Evolutionary conservation across 1,140 invertebrate genomes (phyloP).

Genomic region (Lordiphosa stackelbergi): DNA sequence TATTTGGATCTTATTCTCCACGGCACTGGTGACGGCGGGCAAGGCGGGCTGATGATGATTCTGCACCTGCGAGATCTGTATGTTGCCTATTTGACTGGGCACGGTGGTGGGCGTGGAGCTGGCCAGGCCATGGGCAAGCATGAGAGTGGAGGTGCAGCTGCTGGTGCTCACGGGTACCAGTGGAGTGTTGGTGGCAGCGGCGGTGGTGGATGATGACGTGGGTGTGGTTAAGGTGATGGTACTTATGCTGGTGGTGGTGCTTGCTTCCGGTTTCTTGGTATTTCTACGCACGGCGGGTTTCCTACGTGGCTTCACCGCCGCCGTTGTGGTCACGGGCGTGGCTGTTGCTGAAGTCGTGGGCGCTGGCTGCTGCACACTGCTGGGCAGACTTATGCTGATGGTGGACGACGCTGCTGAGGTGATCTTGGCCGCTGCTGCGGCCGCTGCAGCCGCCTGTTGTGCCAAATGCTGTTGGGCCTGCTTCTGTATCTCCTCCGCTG

Average conservation of each 20-base stretch:
- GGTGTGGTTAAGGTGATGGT: constrained; percentile 44
- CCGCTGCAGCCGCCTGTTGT: constrained; percentile 61
- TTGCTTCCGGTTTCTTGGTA: constrained; percentile 59
- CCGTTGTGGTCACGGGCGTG: constrained; percentile 47
- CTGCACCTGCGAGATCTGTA: constrained; percentile 73
- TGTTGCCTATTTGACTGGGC: constrained; percentile 76
- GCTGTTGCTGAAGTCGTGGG: constrained; percentile 28
- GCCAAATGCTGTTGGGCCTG: constrained; percentile 71
- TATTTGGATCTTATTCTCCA: constrained; percentile 77
- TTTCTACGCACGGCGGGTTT: constrained; percentile 70
- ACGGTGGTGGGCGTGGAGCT: constrained; percentile 55
- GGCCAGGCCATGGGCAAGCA: constrained; percentile 37
- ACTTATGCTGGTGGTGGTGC: constrained; percentile 21
- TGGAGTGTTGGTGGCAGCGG: not conserved
- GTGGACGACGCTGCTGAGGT: constrained; percentile 5
- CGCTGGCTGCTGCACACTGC: constrained; percentile 27
- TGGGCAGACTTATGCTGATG: constrained; percentile 56
- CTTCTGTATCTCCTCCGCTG: constrained; percentile 72
- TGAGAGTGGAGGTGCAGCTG: constrained; percentile 33
- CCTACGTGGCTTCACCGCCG: constrained; percentile 62
- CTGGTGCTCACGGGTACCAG: constrained; percentile 1
- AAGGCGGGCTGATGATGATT: constrained; percentile 45
- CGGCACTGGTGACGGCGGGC: constrained; percentile 49
- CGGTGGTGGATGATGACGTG: constrained; percentile 1
- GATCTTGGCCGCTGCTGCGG: constrained; percentile 39